Evolutionary conservation across 2,797 vertebrate species (phyloP).

Genomic region (Echiichthys vipera): DNA sequence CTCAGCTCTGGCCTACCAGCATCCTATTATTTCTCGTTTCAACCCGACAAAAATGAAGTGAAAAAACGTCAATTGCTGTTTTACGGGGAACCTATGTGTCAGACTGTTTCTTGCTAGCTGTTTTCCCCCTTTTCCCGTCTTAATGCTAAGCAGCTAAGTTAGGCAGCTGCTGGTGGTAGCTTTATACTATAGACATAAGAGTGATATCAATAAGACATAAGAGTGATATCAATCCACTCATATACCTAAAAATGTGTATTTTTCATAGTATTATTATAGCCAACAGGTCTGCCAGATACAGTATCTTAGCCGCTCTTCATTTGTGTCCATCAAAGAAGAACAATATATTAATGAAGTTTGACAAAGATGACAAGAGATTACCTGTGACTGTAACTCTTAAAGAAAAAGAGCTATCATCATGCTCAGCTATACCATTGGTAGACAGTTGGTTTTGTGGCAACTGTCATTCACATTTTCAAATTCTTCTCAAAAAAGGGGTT

Average conservation of each 20-base stretch:
- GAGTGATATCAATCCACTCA: background rate
- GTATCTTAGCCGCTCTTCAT: background rate
- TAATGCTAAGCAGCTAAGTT: slow-evolving; percentile 4
- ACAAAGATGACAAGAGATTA: no score
- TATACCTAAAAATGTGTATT: background rate
- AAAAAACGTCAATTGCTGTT: background rate
- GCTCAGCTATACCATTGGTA: background rate
- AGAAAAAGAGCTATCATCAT: background rate
- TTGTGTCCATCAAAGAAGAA: background rate
- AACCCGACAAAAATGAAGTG: background rate
- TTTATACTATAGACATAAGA: background rate
- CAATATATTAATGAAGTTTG: background rate
- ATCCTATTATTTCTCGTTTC: background rate
- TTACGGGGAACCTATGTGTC: background rate
- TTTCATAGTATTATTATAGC: background rate
- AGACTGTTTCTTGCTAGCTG: background rate
- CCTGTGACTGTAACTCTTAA: background rate
- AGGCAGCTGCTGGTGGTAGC: accelerated
- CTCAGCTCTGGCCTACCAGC: background rate
- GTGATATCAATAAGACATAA: background rate
- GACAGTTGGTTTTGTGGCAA: no score
- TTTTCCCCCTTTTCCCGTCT: background rate
- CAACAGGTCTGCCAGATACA: background rate
- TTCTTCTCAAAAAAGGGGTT: no score
- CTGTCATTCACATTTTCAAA: no score